A percentile compares a stretch with the other conserved stretches of the same genome.
phyloP scores from a whole-genome alignment of 2,113 vertebrate species.

The Fregata magnificens region DNA sequence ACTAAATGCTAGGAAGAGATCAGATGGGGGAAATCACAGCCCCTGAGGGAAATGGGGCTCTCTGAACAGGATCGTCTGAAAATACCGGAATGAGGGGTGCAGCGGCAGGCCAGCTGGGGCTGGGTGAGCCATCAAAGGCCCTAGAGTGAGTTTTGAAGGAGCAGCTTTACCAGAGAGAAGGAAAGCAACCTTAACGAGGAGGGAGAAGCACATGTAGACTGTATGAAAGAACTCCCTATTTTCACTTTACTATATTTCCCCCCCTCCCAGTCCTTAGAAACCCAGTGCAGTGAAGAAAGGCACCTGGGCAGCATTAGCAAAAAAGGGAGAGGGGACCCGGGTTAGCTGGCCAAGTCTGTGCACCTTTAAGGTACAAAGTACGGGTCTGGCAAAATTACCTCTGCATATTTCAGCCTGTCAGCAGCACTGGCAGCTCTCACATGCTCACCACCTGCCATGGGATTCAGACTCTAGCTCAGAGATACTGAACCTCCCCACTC shows the following conservation, averaged over 20 bases:
- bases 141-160: neutral
- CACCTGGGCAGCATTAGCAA: neutral
- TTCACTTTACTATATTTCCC: neutral
- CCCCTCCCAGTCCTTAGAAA: neutral
- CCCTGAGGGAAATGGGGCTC: neutral
- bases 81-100: neutral
- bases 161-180: neutral
- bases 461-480: neutral
- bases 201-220: neutral
- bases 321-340: neutral
- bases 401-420: neutral
- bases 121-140: neutral
- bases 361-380: neutral
- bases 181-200: neutral
- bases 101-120: neutral
- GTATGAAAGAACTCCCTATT: neutral
- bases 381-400: neutral
- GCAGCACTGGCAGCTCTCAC: neutral
- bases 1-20: neutral
- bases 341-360: neutral
- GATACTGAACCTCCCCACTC: neutral
- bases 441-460: fast-evolving
- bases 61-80: neutral
- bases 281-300: neutral
- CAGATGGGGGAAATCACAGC: neutral